Evolutionary conservation across 2,113 vertebrate genomes (phyloP), one percentile per base, ranked within the genome.

Genomic region (Argyrosomus japonicus): DNA sequence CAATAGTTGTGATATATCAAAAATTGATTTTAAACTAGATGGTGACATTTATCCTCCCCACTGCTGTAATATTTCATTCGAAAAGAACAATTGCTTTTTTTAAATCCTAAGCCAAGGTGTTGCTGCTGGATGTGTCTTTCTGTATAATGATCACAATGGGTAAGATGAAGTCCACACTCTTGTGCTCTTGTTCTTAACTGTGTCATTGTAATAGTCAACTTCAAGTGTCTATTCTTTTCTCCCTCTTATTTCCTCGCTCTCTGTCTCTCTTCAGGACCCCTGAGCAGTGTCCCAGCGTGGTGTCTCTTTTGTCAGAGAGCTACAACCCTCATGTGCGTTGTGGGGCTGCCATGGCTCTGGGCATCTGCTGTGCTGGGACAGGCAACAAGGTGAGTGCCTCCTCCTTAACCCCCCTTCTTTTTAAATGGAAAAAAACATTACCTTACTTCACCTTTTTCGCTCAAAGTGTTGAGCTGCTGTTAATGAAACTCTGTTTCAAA

Each of bases 281-380:
- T 19, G 98, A 99, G 84, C 98, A 99, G 80, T 99, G 98, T 86
- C 98, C 98, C 0, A 99, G 98, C 0, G 98, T 99, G 36, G 98
- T 99, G 74, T 99, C 98, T 15, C 93, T 99, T 73, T 89, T 99
- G 90, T 99, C 98, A 0, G 98, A 99, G 94, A 99, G 98, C 95
- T 99, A 99, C 92, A 99, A 99, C 76, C 98, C 98, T 50, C 98
- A 99, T 0, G 98, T 99, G 75, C 98, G 98, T 73, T 99, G 97
- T 4, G 98, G 98, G 21, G 98, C 98, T 71, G 98, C 98, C 10
- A 98, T 99, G 97, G 98, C 98, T 62, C 92, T 99, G 83, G 98
- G 98, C 12, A 99, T 99, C 94, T 99, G 98, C 94, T 99, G 98
- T 77, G 98, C 98, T 3, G 98, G 98, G 19, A 99, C 98, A 29